Base-by-base conservation (phyloP, 2,888 invertebrate genomes). In the Oligia strigilis region DNA sequence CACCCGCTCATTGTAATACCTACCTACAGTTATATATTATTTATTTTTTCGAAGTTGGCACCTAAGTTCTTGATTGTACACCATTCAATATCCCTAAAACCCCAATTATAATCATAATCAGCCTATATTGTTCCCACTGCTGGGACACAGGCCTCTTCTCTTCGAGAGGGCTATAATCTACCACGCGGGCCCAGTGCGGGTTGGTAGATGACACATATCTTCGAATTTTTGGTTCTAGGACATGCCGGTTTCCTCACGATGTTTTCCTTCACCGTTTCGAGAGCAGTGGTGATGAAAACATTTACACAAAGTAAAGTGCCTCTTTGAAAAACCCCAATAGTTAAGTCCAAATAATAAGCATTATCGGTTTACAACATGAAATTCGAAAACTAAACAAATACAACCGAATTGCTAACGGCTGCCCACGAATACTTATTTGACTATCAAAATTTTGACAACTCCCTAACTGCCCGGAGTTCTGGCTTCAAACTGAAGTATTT, bases 401-500 rank as follows among this genome's bases (percentile, higher is more conserved):
- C 70, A 77, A 62, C 58, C 23, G 9, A 70, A 82, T 52, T 19
- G 49, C 74, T 73, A 52, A 70, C 29, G 23, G 29, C 55, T 17
- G 43, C 17, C 46, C 49, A 29, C 72, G 36, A 75, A 78, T 65
- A 60, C n/a, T 29, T 60, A 75, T 77, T 77, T 79, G 36, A 71
- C 40, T 75, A 82, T 78, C 62, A 78, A 58, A 58, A 81, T 80
- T 85, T 76, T 83, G 78, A 75, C 64, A 78, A 86, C 86, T 74
- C 70, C 14, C 29, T 17, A 81, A 80, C 67, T 71, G 29, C 62
- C 19, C 46, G 36, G 75, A 87, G 75, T 83, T 86, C 36, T 43
- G 4, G 43, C 49, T 79, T 43, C 29, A 36, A 84, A 84, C 72
- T 65, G 81, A 87, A 85, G 87, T 87, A 87, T 85, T 78, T 75